Conservation (phyloP, 2,797 vertebrate species). For the Leptoclinus maculatus region DNA sequence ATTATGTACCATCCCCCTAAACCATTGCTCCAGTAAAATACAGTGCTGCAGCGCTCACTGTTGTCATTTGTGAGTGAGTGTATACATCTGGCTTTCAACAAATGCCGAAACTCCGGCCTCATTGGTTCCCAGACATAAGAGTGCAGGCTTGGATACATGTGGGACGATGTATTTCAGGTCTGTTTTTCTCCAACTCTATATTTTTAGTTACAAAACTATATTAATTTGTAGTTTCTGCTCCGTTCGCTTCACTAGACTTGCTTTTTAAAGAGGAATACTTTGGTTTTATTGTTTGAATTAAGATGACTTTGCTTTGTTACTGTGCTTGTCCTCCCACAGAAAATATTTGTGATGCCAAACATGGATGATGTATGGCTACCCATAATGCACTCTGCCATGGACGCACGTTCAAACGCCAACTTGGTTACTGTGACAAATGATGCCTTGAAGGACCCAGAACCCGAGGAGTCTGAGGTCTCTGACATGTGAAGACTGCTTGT, state of each 20-base stretch:
- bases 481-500: slow-evolving; percentile 80
- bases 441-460: slow-evolving; percentile 83
- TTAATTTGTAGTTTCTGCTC: background rate
- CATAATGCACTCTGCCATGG: slow-evolving; percentile 99
- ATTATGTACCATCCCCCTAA: slow-evolving; percentile 36
- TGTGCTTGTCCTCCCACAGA: slow-evolving; percentile 81
- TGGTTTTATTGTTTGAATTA: background rate
- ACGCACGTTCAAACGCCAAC: slow-evolving; percentile 88
- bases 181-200: background rate
- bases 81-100: slow-evolving; percentile 39
- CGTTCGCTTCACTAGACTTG: background rate
- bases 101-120: background rate
- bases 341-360: slow-evolving; percentile 99
- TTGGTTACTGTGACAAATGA: slow-evolving; percentile 79
- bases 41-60: slow-evolving; percentile 31
- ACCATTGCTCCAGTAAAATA: slow-evolving; percentile 46
- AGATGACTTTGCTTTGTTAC: background rate
- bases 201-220: slow-evolving; percentile 1
- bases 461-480: slow-evolving; percentile 77
- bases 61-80: slow-evolving; percentile 46
- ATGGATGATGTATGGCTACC: slow-evolving; percentile 99
- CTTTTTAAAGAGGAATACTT: background rate
- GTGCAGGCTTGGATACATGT: background rate
- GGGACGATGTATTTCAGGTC: background rate
- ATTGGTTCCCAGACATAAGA: slow-evolving; percentile 14